Percentiles rank a stretch among this genome's conserved stretches.
phyloP scores from a whole-genome alignment of 1,140 invertebrate species.

The Wasmannia auropunctata region DNA sequence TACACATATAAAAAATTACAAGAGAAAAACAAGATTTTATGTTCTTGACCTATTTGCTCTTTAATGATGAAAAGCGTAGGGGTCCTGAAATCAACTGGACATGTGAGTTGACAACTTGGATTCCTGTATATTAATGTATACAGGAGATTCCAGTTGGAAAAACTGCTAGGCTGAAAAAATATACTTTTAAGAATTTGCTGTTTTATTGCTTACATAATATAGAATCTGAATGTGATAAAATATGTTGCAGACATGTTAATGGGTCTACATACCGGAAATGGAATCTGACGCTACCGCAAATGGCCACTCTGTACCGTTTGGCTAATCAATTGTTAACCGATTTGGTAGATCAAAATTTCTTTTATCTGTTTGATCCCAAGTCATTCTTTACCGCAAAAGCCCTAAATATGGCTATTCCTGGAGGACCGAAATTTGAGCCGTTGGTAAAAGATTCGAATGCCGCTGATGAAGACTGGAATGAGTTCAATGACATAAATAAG shows the following conservation, averaged over 20 bases:
- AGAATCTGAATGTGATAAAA: conserved; percentile 6
- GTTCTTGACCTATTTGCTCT: conserved; percentile 10
- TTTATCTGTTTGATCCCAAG: conserved; percentile 99
- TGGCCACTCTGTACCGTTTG: conserved; percentile 98
- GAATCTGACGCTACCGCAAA: conserved; percentile 97
- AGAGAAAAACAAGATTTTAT: background rate
- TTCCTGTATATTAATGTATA: conserved; percentile 73
- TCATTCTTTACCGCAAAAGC: conserved; percentile 99
- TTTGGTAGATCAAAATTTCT: conserved; percentile 99
- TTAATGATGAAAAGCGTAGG: conserved; percentile 89
- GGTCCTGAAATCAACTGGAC: conserved; percentile 88
- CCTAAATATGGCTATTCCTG: conserved; percentile 99
- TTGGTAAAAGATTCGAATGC: conserved; percentile 98
- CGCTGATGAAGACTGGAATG: conserved; percentile 99
- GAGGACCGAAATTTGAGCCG: conserved; percentile 99
- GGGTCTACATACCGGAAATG: conserved; percentile 98
- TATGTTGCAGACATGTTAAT: conserved; percentile 93
- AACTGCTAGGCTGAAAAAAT: conserved; percentile 82
- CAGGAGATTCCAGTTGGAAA: conserved; percentile 76
- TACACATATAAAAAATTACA: background rate
- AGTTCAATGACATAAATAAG: conserved; percentile 99
- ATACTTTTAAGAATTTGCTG: background rate
- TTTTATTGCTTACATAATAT: background rate
- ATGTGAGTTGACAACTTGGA: conserved; percentile 86
- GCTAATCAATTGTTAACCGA: conserved; percentile 99